Conservation (phyloP, 2,113 vertebrate genomes). For the Procavia capensis region DNA sequence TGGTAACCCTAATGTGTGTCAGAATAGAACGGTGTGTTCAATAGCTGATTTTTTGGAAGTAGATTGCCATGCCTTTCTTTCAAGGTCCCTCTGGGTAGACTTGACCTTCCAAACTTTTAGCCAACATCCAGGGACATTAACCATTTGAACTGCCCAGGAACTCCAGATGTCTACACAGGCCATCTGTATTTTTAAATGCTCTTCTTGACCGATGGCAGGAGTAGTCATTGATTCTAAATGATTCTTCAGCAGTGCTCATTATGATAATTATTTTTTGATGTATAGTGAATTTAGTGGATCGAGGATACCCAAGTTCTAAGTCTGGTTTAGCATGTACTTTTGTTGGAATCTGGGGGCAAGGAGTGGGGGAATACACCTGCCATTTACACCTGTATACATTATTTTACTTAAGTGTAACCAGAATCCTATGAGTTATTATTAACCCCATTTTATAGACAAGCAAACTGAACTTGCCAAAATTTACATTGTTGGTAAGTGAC, state of each 20-base stretch:
- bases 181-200: background rate
- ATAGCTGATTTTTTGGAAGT: no score
- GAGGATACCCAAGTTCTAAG: constrained; percentile 1
- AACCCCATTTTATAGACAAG: background rate
- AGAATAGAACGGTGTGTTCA: no score
- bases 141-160: no score
- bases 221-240: constrained; percentile 5
- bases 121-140: no score
- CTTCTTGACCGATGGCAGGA: background rate
- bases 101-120: no score
- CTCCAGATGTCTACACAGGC: no score
- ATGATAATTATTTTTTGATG: background rate
- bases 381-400: constrained; percentile 4
- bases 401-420: background rate
- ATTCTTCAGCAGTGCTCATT: background rate
- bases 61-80: no score
- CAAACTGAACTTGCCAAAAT: constrained; percentile 20
- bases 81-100: no score
- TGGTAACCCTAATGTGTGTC: no score
- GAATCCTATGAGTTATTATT: background rate
- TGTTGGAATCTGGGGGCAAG: background rate
- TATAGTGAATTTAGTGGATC: background rate
- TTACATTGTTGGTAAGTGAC: background rate
- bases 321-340: background rate
- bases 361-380: background rate